Percentiles rank a stretch among this genome's conserved stretches.
These are phyloP conservation scores for Podocnemis expansa DNA, from an alignment of 2,113 vertebrate species.

Conservation along the genomic window DNA sequence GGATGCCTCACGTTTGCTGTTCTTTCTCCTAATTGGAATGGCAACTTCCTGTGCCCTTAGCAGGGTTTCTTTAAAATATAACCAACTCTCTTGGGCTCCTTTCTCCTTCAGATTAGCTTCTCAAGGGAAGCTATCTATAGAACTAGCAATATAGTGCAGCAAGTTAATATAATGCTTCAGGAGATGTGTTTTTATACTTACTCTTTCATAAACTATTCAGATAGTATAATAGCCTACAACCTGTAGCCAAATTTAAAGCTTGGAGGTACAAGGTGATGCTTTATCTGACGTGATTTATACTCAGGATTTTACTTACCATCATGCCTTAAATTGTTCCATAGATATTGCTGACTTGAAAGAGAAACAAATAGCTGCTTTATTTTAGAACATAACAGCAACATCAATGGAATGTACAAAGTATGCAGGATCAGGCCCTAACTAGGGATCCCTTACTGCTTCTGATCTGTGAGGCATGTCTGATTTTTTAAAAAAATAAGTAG, in stretches of 20 bases:
- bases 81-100: no score
- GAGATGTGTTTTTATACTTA: constrained; percentile 10
- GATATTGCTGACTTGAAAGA: neutral
- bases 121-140: no score
- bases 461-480: neutral
- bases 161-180: constrained; percentile 7
- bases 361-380: neutral
- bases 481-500: neutral
- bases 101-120: no score
- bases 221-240: neutral
- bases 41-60: no score
- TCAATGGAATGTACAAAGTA: neutral
- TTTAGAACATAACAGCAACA: neutral
- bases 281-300: constrained; percentile 10
- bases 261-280: constrained; percentile 14
- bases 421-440: neutral
- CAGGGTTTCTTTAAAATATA: no score
- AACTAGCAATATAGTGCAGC: neutral
- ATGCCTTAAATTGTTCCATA: neutral
- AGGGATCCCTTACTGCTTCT: neutral
- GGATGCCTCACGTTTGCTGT: no score
- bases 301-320: neutral
- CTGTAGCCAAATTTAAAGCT: neutral
- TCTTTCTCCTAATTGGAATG: no score
- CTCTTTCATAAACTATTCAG: neutral